A percentile compares a stretch with the other conserved stretches of the same genome.
Conservation (phyloP, 2,113 vertebrate genomes). For the Arvicanthis niloticus region DNA sequence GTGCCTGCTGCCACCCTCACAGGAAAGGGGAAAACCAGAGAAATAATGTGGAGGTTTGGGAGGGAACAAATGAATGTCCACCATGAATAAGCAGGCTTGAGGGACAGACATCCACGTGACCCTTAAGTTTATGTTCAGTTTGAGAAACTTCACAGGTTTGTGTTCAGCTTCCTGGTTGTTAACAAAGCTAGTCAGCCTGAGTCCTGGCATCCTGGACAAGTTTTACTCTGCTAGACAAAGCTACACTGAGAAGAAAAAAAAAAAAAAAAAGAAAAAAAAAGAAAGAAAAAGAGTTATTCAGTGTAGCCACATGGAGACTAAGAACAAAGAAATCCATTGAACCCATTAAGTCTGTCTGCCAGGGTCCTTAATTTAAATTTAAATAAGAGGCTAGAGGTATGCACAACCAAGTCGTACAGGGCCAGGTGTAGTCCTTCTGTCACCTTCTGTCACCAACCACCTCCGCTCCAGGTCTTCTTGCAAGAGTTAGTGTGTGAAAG, state of each 20-base stretch:
- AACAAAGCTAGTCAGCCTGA: background rate
- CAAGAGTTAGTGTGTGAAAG: too few relatives aligned
- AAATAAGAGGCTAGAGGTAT: background rate
- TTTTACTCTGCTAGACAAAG: background rate
- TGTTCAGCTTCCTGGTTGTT: background rate
- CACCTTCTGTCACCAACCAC: fast-evolving
- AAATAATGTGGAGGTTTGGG: background rate
- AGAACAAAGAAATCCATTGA: background rate
- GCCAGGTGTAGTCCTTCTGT: background rate
- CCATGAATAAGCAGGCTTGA: background rate
- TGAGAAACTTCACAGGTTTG: background rate
- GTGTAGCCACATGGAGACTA: background rate
- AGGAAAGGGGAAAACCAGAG: background rate
- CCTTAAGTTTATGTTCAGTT: background rate
- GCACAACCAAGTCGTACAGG: background rate
- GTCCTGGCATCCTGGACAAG: background rate
- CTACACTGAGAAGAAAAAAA: background rate
- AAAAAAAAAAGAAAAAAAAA: too few relatives aligned
- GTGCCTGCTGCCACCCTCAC: background rate
- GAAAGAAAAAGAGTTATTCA: background rate
- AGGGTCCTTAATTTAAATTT: background rate
- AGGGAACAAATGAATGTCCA: background rate
- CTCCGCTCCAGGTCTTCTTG: background rate
- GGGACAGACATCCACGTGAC: background rate
- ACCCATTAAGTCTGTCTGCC: background rate